phyloP scores from a whole-genome alignment of 2,888 invertebrate species.

The Cantharis nigra region DNA sequence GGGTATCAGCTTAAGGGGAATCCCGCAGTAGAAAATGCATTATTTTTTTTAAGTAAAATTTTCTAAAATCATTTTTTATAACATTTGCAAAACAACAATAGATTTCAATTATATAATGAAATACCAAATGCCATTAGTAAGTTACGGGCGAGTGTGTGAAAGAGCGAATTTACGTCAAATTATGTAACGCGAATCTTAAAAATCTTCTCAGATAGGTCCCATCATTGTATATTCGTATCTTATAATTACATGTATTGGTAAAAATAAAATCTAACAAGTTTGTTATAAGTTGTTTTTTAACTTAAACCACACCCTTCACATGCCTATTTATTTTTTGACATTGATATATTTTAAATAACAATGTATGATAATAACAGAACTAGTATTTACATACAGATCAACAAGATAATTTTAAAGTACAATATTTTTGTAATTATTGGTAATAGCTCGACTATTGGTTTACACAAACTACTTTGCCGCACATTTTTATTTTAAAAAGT shows the following conservation, averaged over 20 bases:
- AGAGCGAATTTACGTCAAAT: not conserved
- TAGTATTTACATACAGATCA: not conserved
- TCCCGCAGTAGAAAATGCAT: not conserved
- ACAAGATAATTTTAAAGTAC: not conserved
- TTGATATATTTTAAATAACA: slow-evolving; percentile 4
- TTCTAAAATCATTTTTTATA: not conserved
- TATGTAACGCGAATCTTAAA: not conserved
- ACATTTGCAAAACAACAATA: not conserved
- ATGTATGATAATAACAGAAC: not conserved
- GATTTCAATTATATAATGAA: not conserved
- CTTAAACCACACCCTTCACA: slow-evolving; percentile 10
- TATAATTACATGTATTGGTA: not conserved
- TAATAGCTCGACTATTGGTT: not conserved
- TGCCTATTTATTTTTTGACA: slow-evolving; percentile 3
- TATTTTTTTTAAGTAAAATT: not conserved
- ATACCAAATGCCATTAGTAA: not conserved
- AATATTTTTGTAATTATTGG: not conserved
- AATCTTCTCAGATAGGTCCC: not conserved
- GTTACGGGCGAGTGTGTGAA: not conserved
- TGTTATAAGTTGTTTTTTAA: not conserved
- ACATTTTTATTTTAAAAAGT: not conserved
- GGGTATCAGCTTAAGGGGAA: not conserved
- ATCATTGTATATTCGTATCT: not conserved
- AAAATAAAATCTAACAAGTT: not conserved
- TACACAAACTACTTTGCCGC: not conserved